These are phyloP conservation scores for Onychomys torridus DNA, from an alignment of 2,797 vertebrate species.

Conservation along the genomic window DNA sequence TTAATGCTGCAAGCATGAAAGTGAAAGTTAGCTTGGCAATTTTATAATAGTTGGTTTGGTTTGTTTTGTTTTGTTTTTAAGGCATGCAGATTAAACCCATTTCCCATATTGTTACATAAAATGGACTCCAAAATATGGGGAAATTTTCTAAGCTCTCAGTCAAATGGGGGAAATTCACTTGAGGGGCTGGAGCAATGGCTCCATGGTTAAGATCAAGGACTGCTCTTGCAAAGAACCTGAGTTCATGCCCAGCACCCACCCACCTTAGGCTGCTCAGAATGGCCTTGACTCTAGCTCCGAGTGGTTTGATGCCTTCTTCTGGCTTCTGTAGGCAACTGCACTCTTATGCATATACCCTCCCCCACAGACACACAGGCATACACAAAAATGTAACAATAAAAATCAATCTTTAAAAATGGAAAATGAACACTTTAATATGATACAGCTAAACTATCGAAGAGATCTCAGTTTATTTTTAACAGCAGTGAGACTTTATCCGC, in stretches of 20 bases:
- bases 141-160: constrained; percentile 21
- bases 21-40: not conserved
- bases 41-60: no score
- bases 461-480: not conserved
- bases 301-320: not conserved
- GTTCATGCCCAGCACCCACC: not conserved
- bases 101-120: constrained; percentile 20
- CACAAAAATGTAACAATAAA: not conserved
- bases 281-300: no score
- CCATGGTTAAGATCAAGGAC: not conserved
- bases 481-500: not conserved
- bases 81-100: not conserved
- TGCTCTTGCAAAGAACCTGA: not conserved
- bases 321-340: not conserved
- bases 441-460: not conserved
- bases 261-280: not conserved
- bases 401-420: not conserved
- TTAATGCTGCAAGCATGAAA: constrained; percentile 47
- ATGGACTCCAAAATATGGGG: not conserved
- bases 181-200: not conserved
- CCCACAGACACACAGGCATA: not conserved
- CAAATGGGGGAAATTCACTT: not conserved
- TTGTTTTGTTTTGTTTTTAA: not conserved
- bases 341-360: not conserved
- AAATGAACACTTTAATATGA: not conserved